phyloP scores from a whole-genome alignment of 2,888 invertebrate species.

The Metopia argyrocephala region DNA sequence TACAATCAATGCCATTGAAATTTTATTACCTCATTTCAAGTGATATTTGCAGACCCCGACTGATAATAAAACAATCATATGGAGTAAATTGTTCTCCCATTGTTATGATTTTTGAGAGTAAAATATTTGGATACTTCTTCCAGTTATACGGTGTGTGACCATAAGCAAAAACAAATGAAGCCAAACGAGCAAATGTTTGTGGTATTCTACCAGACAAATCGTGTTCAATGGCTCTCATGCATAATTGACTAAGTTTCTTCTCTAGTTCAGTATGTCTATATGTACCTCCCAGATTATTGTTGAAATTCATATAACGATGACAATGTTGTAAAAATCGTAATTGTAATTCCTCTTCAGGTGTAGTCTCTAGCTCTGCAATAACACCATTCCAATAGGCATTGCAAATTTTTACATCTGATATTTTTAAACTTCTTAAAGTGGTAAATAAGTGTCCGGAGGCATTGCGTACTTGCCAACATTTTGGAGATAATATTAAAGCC shows the following conservation, averaged over 20 bases:
- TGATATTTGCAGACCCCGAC: slow-evolving; percentile 78
- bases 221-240: slow-evolving; percentile 75
- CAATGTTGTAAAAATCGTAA: slow-evolving; percentile 77
- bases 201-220: slow-evolving; percentile 77
- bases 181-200: slow-evolving; percentile 76
- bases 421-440: slow-evolving; percentile 79
- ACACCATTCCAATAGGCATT: slow-evolving; percentile 79
- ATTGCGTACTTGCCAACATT: slow-evolving; percentile 70
- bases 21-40: slow-evolving; percentile 70
- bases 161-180: slow-evolving; percentile 79
- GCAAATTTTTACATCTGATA: slow-evolving; percentile 78
- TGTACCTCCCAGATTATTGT: slow-evolving; percentile 79
- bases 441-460: slow-evolving; percentile 77
- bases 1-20: neutral
- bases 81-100: slow-evolving; percentile 77
- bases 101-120: slow-evolving; percentile 76
- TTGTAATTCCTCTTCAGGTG: slow-evolving; percentile 66
- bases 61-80: slow-evolving; percentile 78
- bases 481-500: slow-evolving; percentile 69
- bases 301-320: slow-evolving; percentile 80
- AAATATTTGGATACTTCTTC: slow-evolving; percentile 74
- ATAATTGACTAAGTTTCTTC: slow-evolving; percentile 75
- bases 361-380: slow-evolving; percentile 72
- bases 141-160: slow-evolving; percentile 74
- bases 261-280: slow-evolving; percentile 80